Base-by-base conservation (phyloP, 2,888 invertebrate species). In the Drosophila fulvimacula region DNA sequence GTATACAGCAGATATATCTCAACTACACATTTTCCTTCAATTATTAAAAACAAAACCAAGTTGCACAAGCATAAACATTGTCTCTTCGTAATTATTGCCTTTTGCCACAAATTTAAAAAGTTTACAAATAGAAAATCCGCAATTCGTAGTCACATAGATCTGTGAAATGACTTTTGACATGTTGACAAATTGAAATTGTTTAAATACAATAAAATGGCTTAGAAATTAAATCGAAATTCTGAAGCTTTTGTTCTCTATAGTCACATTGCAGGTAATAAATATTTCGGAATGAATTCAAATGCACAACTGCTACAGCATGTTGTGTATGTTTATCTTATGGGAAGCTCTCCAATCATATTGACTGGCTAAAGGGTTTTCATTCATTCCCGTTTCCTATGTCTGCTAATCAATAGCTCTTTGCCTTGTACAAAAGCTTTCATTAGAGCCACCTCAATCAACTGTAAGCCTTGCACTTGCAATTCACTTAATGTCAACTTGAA, bases 381-480 rank as follows among this genome's bases (percentile, higher is more conserved):
- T 19, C 1, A 21, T 19, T 49, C 7, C 7, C 34, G 1, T 30
- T 17, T 13, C 3, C 21, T 4, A 17, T 0, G 49, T 11, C 48
- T 21, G 15, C 34, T 34, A 34, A 49, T 49, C 49, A 34, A 32
- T 49, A 32, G 52, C 24, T 17, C 11, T 36, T 24, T n/a, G 15
- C 21, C 24, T 4, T 10, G 41, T 11, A n/a, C n/a, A n/a, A n/a
- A n/a, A 11, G 1, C 13, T 32, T 32, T 32, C 32, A 21, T 19
- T 55, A 9, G 5, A 55, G 11, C 7, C 32, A 27, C 10, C 36
- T 13, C 36, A 27, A 10, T 46, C 17, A 36, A 36, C 32, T 24
- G 52, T 75, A 63, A 75, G 0, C 66, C 65, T 48, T 70, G 70
- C 53, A 60, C 75, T 69, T 66, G 27, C 46, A 57, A 49, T 62